Evolutionary conservation across 1,140 invertebrate species (phyloP).

Genomic region (Drosophila pseudoananassae): DNA sequence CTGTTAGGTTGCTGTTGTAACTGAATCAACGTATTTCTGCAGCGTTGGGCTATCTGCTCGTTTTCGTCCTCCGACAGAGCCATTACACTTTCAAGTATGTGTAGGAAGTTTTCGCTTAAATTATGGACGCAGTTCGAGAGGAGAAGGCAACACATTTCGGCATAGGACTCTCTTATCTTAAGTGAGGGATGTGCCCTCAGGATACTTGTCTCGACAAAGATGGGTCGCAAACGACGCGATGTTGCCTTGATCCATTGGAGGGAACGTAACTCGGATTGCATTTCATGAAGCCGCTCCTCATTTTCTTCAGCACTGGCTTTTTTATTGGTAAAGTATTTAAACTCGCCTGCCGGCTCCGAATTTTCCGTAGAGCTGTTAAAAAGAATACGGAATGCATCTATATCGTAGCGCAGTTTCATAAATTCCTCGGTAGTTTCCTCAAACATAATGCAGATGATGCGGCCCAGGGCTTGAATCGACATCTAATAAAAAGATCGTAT

Average conservation of each 20-base stretch:
- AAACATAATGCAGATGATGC: constrained; percentile 74
- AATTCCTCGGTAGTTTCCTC: constrained; percentile 71
- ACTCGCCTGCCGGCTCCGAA: constrained; percentile 16
- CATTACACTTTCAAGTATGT: constrained; percentile 71
- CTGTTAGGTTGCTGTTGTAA: constrained; percentile 42
- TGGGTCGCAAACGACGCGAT: constrained; percentile 50
- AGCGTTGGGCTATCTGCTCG: constrained; percentile 34
- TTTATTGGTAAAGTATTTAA: constrained; percentile 47
- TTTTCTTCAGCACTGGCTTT: constrained; percentile 48
- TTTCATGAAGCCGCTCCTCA: constrained; percentile 61
- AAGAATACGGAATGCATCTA: constrained; percentile 53
- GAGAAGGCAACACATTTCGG: constrained; percentile 67
- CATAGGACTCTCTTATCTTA: constrained; percentile 54
- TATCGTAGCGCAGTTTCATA: constrained; percentile 56
- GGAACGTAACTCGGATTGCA: constrained; percentile 56
- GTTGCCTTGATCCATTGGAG: constrained; percentile 65
- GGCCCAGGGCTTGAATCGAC: constrained; percentile 68
- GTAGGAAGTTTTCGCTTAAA: constrained; percentile 63
- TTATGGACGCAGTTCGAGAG: constrained; percentile 63
- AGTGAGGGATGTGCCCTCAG: constrained; percentile 56
- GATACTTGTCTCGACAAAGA: constrained; percentile 59
- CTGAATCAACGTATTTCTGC: constrained; percentile 37
- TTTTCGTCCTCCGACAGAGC: constrained; percentile 74
- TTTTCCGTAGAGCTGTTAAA: constrained; percentile 12
- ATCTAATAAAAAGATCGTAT: constrained; percentile 31